These are phyloP conservation scores for Arrhamphus sclerolepis DNA, from an alignment of 2,797 vertebrate genomes.

Conservation along the genomic window DNA sequence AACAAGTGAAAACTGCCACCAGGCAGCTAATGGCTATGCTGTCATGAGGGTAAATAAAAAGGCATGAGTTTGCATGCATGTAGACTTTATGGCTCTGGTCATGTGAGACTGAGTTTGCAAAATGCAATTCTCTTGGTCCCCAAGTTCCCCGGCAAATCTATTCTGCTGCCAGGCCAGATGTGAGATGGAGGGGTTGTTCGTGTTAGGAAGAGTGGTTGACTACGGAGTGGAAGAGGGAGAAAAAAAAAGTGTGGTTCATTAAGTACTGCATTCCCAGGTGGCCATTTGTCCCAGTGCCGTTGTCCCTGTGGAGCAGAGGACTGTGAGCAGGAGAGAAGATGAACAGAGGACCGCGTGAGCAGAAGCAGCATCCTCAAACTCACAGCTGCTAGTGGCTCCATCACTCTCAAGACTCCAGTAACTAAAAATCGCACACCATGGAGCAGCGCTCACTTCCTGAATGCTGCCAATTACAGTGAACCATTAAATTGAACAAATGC, in stretches of 20 bases:
- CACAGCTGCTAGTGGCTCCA: slow-evolving; percentile 74
- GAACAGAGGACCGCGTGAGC: slow-evolving; percentile 38
- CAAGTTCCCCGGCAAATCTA: slow-evolving; percentile 30
- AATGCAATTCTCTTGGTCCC: slow-evolving; percentile 47
- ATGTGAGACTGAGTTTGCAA: slow-evolving; percentile 52
- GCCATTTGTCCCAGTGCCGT: slow-evolving; percentile 63
- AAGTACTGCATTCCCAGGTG: slow-evolving; percentile 57
- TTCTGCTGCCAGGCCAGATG: slow-evolving; percentile 59
- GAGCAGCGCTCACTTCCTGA: slow-evolving; percentile 58
- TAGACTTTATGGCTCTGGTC: slow-evolving; percentile 52
- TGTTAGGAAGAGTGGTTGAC: slow-evolving; percentile 27
- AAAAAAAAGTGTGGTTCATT: slow-evolving; percentile 60
- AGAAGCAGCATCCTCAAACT: slow-evolving; percentile 29
- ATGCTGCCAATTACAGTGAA: slow-evolving; percentile 83
- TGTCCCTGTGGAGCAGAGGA: slow-evolving; percentile 60
- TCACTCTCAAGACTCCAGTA: slow-evolving; percentile 76
- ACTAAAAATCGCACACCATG: slow-evolving; percentile 44
- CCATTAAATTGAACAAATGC: slow-evolving; percentile 80
- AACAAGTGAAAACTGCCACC: slow-evolving; percentile 67
- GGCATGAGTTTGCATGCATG: slow-evolving; percentile 63
- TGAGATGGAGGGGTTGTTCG: slow-evolving; percentile 40
- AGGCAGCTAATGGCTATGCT: slow-evolving; percentile 64
- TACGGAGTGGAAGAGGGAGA: slow-evolving; percentile 10
- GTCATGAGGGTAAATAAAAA: slow-evolving; percentile 72
- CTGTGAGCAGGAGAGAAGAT: slow-evolving; percentile 40